Evolutionary conservation across 92 coral and sea anemone species (phyloP).

Genomic region (Montipora capitata): DNA sequence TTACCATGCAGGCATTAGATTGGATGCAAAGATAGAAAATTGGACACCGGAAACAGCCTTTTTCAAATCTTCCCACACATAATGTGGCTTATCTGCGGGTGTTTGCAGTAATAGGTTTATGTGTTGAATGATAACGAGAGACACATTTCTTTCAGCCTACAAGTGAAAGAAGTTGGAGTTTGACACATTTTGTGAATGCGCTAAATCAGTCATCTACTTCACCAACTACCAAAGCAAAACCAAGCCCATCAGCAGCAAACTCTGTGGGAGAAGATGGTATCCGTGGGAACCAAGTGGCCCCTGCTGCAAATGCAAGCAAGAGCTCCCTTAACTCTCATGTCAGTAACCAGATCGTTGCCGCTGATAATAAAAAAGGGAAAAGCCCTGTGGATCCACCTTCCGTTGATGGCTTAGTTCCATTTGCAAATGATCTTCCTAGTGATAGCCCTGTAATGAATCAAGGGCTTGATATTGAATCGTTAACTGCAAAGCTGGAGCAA

Average conservation of each 20-base stretch:
- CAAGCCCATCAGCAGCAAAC: slow-evolving; percentile 66
- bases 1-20: too few relatives aligned
- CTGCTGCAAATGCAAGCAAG: slow-evolving; percentile 74
- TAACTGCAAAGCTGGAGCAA: slow-evolving; percentile 39
- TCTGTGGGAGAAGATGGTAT: slow-evolving; percentile 85
- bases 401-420: slow-evolving; percentile 8
- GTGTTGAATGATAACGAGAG: not conserved
- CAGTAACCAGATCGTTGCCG: not conserved
- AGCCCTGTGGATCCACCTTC: slow-evolving; percentile 29
- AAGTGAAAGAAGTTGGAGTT: slow-evolving; percentile 59
- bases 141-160: slow-evolving; percentile 37
- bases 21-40: too few relatives aligned
- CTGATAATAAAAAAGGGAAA: slow-evolving; percentile 13
- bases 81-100: too few relatives aligned
- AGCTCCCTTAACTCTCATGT: slow-evolving; percentile 71
- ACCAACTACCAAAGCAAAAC: slow-evolving; percentile 61
- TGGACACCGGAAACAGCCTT: too few relatives aligned
- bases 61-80: too few relatives aligned
- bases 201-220: slow-evolving; percentile 41
- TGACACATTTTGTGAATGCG: slow-evolving; percentile 60
- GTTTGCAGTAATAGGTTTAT: too few relatives aligned
- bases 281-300: slow-evolving; percentile 90
- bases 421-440: slow-evolving; percentile 44
- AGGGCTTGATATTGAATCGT: slow-evolving; percentile 44
- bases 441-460: slow-evolving; percentile 38